phyloP scores from a whole-genome alignment of 2,797 vertebrate species.

The Ctenochaetus hawaiiensis region DNA sequence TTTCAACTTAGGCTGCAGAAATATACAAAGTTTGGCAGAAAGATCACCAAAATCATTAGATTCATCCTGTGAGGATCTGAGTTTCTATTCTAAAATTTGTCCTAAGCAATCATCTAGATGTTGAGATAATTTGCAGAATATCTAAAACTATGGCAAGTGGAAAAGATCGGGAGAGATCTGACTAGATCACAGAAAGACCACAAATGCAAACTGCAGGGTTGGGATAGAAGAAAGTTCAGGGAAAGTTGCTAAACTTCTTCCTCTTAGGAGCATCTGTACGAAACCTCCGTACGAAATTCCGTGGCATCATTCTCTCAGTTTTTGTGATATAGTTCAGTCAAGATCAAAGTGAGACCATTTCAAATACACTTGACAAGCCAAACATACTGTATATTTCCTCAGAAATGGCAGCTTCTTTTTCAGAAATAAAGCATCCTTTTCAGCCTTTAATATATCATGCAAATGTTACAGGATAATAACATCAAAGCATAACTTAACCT shows the following conservation, averaged over 20 bases:
- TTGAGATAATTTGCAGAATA: neutral
- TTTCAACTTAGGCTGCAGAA: neutral
- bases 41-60: neutral
- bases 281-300: no score
- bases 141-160: no score
- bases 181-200: no score
- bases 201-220: no score
- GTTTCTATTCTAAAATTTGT: neutral
- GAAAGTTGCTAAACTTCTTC: no score
- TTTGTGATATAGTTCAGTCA: no score
- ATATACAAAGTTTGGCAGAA: neutral
- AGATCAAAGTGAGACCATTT: no score
- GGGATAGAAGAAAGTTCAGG: no score
- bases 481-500: conserved; percentile 29
- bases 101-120: neutral
- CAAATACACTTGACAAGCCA: neutral
- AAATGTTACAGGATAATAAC: conserved; percentile 25
- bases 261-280: no score
- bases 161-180: no score
- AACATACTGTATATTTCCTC: neutral
- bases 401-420: no score
- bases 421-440: neutral
- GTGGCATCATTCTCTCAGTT: no score
- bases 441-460: neutral
- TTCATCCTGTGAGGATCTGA: neutral